phyloP scores from a whole-genome alignment of 92 coral and sea anemone species.

The Porites cylindrica region DNA sequence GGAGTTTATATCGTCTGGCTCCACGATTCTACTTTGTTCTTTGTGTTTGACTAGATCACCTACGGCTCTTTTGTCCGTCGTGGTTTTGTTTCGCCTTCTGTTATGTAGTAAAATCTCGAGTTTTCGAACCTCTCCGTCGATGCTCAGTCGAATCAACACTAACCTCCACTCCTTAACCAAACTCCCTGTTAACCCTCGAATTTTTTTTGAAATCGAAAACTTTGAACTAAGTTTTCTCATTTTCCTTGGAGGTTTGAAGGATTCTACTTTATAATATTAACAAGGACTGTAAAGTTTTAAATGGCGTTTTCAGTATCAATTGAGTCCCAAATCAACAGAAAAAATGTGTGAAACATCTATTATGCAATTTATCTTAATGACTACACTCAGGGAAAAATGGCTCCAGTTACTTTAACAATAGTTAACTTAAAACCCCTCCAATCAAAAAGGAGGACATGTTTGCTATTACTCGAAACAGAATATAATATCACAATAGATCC shows the following conservation, averaged over 20 bases:
- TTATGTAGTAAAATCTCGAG: too few relatives aligned
- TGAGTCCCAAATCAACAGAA: not conserved
- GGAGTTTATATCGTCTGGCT: slow-evolving; percentile 4
- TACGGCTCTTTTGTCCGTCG: not conserved
- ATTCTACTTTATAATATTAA: not conserved
- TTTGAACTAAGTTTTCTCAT: too few relatives aligned
- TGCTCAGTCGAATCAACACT: too few relatives aligned
- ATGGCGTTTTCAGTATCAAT: not conserved
- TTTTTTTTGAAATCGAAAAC: too few relatives aligned
- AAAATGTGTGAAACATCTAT: not conserved
- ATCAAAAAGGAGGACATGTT: not conserved
- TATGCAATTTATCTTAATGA: not conserved
- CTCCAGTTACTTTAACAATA: slow-evolving; percentile 2
- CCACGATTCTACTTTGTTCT: not conserved
- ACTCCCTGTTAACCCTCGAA: too few relatives aligned
- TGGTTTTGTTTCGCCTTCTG: not conserved
- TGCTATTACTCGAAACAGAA: slow-evolving; percentile 6
- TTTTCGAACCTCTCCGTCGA: not conserved
- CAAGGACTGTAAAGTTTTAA: not conserved
- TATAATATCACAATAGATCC: not conserved
- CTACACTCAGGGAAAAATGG: slow-evolving; percentile 9
- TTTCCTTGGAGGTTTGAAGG: too few relatives aligned
- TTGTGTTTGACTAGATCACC: not conserved
- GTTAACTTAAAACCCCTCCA: not conserved
- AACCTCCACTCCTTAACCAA: too few relatives aligned